Evolutionary conservation across 2,888 invertebrate species (phyloP).

Genomic region (Ichneumoninae sp.): DNA sequence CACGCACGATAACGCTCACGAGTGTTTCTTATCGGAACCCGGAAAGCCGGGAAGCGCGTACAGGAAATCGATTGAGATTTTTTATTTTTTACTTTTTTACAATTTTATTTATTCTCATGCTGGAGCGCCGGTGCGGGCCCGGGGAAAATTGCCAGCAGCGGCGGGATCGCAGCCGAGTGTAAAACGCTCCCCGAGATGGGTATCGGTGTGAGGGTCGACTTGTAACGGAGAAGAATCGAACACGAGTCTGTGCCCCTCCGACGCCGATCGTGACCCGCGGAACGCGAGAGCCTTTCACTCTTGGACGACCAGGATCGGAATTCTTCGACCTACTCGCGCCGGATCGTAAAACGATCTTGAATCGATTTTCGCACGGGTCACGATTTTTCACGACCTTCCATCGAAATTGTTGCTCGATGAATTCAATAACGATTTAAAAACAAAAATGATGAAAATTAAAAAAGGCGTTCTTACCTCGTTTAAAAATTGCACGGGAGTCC

Average conservation of each 20-base stretch:
- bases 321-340: slow-evolving; percentile 64
- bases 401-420: neutral
- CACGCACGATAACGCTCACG: neutral
- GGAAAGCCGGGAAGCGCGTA: neutral
- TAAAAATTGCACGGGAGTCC: slow-evolving; percentile 5
- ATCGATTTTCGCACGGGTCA: neutral
- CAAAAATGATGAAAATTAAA: neutral
- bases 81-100: neutral
- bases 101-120: slow-evolving; percentile 5
- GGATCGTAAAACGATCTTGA: slow-evolving; percentile 10
- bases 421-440: neutral
- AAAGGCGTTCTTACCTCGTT: slow-evolving; percentile 37
- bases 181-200: slow-evolving; percentile 53
- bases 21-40: slow-evolving; percentile 2
- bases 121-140: neutral
- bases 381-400: neutral
- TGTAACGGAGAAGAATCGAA: slow-evolving; percentile 59
- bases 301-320: slow-evolving; percentile 66
- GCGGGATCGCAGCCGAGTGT: slow-evolving; percentile 11
- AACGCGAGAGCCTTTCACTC: slow-evolving; percentile 63
- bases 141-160: neutral
- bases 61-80: neutral
- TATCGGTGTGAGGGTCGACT: slow-evolving; percentile 64
- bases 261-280: slow-evolving; percentile 65
- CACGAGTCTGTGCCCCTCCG: slow-evolving; percentile 47